Percentiles rank a stretch among this genome's conserved stretches.
phyloP scores from a whole-genome alignment of 2,113 vertebrate genomes.

The Ceuthmochares aereus region DNA sequence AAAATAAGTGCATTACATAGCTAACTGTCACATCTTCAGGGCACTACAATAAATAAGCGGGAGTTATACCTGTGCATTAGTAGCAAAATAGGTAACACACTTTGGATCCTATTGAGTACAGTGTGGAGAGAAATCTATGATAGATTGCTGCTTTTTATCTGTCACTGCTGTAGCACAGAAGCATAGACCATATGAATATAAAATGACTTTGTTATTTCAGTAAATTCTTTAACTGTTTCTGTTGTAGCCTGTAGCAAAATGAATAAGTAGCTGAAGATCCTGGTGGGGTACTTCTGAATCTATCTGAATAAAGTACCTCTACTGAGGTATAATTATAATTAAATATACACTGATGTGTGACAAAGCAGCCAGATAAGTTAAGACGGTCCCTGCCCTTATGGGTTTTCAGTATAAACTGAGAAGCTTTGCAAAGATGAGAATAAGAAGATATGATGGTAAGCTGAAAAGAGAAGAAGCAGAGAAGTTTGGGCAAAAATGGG shows the following conservation, averaged over 20 bases:
- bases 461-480: background rate
- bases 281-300: slow-evolving; percentile 65
- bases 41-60: slow-evolving; percentile 64
- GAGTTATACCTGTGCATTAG: slow-evolving; percentile 66
- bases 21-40: slow-evolving; percentile 62
- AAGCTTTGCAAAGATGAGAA: background rate
- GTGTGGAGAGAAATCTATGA: slow-evolving; percentile 31
- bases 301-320: slow-evolving; percentile 65
- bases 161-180: slow-evolving; percentile 55
- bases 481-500: background rate
- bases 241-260: slow-evolving; percentile 71
- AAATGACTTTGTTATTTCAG: slow-evolving; percentile 68
- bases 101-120: slow-evolving; percentile 52
- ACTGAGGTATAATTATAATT: slow-evolving; percentile 60
- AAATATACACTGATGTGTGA: slow-evolving; percentile 43
- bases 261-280: slow-evolving; percentile 65
- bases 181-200: slow-evolving; percentile 63
- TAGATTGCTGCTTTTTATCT: slow-evolving; percentile 70
- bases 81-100: slow-evolving; percentile 39
- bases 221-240: slow-evolving; percentile 66
- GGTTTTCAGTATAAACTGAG: background rate
- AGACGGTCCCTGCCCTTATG: background rate
- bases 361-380: slow-evolving; percentile 30
- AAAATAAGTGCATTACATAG: slow-evolving; percentile 66
- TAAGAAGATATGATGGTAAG: background rate